Conservation (phyloP, 2,888 invertebrate genomes). For the Parnassius apollo region DNA sequence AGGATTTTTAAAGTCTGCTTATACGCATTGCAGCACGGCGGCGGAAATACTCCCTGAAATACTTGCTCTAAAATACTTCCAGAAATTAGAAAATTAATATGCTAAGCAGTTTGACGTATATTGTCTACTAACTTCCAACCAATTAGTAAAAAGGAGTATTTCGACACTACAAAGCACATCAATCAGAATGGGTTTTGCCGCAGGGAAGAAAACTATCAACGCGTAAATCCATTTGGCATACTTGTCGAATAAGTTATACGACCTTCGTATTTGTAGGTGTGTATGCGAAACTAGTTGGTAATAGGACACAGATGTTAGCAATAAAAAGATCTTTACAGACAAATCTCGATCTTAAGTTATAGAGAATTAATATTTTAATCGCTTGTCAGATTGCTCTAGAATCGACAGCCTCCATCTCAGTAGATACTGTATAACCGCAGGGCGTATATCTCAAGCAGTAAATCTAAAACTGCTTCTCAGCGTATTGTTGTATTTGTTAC, state of each 20-base stretch:
- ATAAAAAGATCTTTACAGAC: constrained; percentile 1
- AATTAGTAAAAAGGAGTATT: not conserved
- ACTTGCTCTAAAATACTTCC: no score
- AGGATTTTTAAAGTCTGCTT: no score
- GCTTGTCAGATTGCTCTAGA: not conserved
- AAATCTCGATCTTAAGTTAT: constrained; percentile 13
- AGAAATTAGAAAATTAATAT: no score
- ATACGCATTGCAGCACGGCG: no score
- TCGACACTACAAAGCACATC: not conserved
- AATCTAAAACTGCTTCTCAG: constrained; percentile 6
- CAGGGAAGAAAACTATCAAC: constrained; percentile 27
- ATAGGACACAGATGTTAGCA: not conserved
- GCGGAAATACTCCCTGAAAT: no score
- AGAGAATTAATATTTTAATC: constrained; percentile 2
- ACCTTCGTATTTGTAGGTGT: constrained; percentile 27
- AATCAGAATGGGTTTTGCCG: constrained; percentile 9
- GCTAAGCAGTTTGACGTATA: no score
- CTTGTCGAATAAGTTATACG: constrained; percentile 37
- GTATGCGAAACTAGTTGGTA: not conserved
- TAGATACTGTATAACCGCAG: not conserved
- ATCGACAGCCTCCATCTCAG: not conserved
- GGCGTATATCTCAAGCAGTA: not conserved
- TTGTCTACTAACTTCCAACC: no score
- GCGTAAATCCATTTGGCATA: constrained; percentile 36
- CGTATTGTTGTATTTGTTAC: constrained; percentile 20